A percentile compares a stretch with the other conserved stretches of the same genome.
phyloP scores from a whole-genome alignment of 1,140 invertebrate species.

The Leptopilina boulardi region DNA sequence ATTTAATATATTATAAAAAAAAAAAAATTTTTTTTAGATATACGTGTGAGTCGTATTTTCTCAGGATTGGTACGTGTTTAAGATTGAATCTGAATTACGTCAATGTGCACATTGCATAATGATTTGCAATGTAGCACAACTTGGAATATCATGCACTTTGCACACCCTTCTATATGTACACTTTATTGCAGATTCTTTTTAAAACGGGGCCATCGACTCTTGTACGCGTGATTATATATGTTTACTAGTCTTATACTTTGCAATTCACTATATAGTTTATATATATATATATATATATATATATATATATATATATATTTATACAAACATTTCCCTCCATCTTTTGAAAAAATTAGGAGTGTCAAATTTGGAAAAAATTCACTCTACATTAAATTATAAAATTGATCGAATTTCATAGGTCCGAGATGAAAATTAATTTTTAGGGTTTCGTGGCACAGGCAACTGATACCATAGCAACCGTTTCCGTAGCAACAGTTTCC shows the following conservation, averaged over 20 bases:
- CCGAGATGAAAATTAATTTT: no score
- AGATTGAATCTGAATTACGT: conserved; percentile 31
- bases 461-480: no score
- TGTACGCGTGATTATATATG: conserved; percentile 12
- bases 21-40: no score
- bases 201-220: conserved; percentile 16
- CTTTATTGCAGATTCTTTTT: conserved; percentile 12
- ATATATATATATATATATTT: neutral
- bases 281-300: neutral
- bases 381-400: no score
- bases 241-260: neutral
- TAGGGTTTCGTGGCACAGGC: no score
- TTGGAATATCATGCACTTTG: neutral
- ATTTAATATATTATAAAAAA: no score
- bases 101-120: conserved; percentile 30
- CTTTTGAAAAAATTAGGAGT: no score
- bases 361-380: no score
- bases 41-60: neutral
- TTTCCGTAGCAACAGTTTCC: no score
- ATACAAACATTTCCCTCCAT: no score
- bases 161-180: conserved; percentile 23
- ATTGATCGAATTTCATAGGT: no score
- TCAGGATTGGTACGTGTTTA: conserved; percentile 18
- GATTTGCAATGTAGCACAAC: conserved; percentile 18
- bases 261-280: neutral